Conservation (phyloP, 2,888 invertebrate genomes). For the Odontocerum albicorne region DNA sequence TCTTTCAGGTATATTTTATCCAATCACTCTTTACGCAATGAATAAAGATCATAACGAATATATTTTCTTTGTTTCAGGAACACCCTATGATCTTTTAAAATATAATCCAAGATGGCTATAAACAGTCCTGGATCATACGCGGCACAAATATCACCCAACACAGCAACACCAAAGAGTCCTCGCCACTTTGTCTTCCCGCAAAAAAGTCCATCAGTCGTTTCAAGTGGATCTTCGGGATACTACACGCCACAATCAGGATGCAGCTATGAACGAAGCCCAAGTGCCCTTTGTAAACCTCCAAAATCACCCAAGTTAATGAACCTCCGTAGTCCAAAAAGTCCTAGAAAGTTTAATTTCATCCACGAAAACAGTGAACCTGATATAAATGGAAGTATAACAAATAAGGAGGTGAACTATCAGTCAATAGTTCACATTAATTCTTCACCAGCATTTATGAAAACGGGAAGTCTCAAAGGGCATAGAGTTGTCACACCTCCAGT, state of each 20-base stretch:
- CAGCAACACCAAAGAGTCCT: slow-evolving; percentile 58
- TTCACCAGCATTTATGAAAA: slow-evolving; percentile 8
- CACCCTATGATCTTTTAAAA: no score
- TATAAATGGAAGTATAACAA: slow-evolving; percentile 2
- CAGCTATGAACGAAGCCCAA: slow-evolving; percentile 45
- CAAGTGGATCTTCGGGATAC: slow-evolving; percentile 58
- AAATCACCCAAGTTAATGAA: slow-evolving; percentile 49
- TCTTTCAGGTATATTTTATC: no score
- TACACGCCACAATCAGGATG: slow-evolving; percentile 59
- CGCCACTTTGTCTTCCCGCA: slow-evolving; percentile 59
- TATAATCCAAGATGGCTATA: slow-evolving; percentile 59
- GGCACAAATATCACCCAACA: slow-evolving; percentile 56
- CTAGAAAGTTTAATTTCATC: slow-evolving; percentile 62
- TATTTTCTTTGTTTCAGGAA: no score
- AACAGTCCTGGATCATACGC: slow-evolving; percentile 62
- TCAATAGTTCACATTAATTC: slow-evolving; percentile 5
- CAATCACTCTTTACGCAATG: no score
- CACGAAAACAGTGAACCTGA: slow-evolving; percentile 45
- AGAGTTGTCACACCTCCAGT: slow-evolving; percentile 49
- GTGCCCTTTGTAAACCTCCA: slow-evolving; percentile 45
- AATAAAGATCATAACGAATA: no score
- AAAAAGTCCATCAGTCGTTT: slow-evolving; percentile 56
- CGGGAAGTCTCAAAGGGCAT: slow-evolving; percentile 6
- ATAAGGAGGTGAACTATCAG: slow-evolving; percentile 16
- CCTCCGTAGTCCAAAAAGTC: slow-evolving; percentile 61